Conservation (phyloP, 1,140 invertebrate genomes). For the Conus ventricosus region DNA sequence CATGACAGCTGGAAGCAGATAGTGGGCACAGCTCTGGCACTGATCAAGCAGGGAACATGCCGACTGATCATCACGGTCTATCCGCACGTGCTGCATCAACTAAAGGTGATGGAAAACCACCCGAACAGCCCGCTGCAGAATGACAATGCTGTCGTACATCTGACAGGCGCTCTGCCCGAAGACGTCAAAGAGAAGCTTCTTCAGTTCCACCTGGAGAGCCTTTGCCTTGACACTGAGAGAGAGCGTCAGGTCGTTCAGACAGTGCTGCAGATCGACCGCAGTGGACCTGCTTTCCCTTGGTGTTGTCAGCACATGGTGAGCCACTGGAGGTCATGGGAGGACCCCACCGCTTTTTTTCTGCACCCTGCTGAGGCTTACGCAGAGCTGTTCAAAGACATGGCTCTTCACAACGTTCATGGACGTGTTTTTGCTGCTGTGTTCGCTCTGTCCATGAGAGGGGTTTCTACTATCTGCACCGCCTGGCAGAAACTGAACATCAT, state of each 20-base stretch:
- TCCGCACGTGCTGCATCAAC: constrained; percentile 15
- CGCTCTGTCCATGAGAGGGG: constrained; percentile 14
- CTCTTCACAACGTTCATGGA: neutral
- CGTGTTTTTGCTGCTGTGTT: neutral
- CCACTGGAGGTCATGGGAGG: too few species aligned
- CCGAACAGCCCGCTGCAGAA: neutral
- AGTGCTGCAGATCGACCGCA: too few species aligned
- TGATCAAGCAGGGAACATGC: neutral
- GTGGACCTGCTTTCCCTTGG: too few species aligned
- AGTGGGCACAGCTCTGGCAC: neutral
- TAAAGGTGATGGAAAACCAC: neutral
- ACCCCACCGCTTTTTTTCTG: neutral
- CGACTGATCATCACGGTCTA: constrained; percentile 1
- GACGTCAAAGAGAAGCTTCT: constrained; percentile 8
- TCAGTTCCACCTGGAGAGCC: neutral
- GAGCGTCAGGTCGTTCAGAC: too few species aligned
- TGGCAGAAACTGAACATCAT: neutral
- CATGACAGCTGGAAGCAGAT: neutral
- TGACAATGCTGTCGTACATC: neutral
- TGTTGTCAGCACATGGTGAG: too few species aligned
- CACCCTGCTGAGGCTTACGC: constrained; percentile 5
- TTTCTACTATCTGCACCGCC: neutral
- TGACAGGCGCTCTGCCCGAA: neutral
- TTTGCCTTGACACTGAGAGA: neutral
- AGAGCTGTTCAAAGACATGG: neutral